Base-by-base conservation (phyloP, 2,888 invertebrate genomes). In the Ophraella communa region DNA sequence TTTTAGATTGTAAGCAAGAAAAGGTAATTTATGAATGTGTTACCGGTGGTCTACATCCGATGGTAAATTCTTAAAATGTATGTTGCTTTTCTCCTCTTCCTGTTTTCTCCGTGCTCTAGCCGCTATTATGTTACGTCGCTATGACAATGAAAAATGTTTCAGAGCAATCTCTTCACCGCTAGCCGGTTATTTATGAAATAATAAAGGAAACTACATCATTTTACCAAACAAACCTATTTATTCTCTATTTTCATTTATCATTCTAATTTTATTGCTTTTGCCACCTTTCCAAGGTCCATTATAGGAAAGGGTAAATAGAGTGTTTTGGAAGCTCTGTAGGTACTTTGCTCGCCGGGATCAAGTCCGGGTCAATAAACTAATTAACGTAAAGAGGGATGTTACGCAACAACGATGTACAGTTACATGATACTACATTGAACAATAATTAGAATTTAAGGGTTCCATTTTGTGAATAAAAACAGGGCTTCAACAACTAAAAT, bases 101-200 rank as follows among this genome's bases (percentile, higher is more conserved):
- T 71, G 72, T 71, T 74, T 73, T 70, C 69, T 72, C 65, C 14
- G 8, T 1, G 14, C 17, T 67, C 68, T 68, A 58, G 53, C 70
- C 62, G 62, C 61, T 10, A 51, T 14, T 27, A 51, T 59, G 47
- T 30, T 39, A 18, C 65, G 18, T 27, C 35, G 30, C 47, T 35
- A n/a, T 72, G 73, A 73, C 73, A 73, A 70, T 74, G 74, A 74
- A 73, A 73, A 73, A 74, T 73, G 74, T 63, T 67, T 42, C 61
- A 65, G 55, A 66, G 73, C 69, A 72, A 73, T 53, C 33, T 33
- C 57, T 49, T 57, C 23, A 35, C 57, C 47, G 33, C 71, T 72
- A 64, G 65, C 51, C 54, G 44, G 72, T 74, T 73, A 73, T 73
- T 74, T 74, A 73, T 73, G 70, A 70, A 73, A 73, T 74, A 73